Conservation (phyloP, 2,113 vertebrate species). For the Lasiurus borealis region DNA sequence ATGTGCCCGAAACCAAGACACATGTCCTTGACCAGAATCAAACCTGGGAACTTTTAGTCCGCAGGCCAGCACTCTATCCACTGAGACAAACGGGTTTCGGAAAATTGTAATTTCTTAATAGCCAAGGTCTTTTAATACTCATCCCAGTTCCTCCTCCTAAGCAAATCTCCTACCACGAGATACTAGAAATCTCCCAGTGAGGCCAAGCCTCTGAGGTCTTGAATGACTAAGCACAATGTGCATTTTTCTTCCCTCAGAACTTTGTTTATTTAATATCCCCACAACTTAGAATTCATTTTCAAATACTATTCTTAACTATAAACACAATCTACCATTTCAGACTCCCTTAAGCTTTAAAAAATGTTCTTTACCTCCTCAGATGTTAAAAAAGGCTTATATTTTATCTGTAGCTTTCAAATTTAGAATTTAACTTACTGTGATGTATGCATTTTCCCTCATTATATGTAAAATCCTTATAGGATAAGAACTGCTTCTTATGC, state of each 20-base stretch:
- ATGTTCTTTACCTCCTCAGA: not conserved
- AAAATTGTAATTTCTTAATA: not conserved
- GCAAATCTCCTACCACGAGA: not conserved
- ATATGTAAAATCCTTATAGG: not conserved
- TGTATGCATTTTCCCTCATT: not conserved
- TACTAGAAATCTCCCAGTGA: not conserved
- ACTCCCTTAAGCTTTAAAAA: not conserved
- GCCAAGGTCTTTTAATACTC: not conserved
- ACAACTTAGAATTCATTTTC: not conserved
- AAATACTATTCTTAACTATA: not conserved
- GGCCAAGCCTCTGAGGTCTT: not conserved
- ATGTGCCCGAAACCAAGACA: too few relatives aligned
- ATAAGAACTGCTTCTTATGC: not conserved
- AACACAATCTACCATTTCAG: not conserved
- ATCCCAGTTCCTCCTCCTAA: not conserved
- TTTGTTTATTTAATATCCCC: not conserved
- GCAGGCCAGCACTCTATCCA: too few relatives aligned
- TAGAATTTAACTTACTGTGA: not conserved
- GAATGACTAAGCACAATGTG: not conserved
- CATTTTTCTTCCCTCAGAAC: not conserved
- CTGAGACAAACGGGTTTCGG: too few relatives aligned
- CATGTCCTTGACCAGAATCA: too few relatives aligned
- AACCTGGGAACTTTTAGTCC: too few relatives aligned
- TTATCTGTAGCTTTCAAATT: not conserved
- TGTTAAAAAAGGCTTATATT: constrained; percentile 8